Conservation (phyloP, 2,888 invertebrate genomes). For the Acanthosepion pharaonis region DNA sequence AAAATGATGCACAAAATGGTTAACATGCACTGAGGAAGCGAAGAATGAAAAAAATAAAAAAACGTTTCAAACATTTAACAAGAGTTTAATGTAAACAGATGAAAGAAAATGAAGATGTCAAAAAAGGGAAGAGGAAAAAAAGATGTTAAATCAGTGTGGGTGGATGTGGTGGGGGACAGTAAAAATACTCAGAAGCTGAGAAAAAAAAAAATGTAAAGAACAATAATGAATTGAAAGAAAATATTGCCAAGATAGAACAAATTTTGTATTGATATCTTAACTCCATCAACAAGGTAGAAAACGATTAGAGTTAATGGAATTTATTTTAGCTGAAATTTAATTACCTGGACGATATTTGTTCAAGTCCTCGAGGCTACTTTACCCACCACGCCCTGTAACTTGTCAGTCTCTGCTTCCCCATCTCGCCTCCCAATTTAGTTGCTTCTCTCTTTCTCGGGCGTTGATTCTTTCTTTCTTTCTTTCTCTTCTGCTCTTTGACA, state of each 20-base stretch:
- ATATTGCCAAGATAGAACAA: not conserved
- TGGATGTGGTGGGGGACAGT: not conserved
- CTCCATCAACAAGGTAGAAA: not conserved
- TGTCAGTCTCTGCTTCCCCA: not conserved
- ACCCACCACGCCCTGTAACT: not conserved
- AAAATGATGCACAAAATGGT: not conserved
- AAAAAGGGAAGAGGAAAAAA: no score
- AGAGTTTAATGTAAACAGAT: not conserved
- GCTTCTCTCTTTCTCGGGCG: not conserved
- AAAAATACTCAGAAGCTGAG: not conserved
- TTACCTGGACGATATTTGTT: conserved; percentile 8
- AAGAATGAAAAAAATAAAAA: not conserved
- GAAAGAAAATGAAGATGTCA: not conserved
- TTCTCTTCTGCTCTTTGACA: not conserved
- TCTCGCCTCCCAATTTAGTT: not conserved
- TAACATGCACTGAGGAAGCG: not conserved
- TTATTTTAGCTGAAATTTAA: not conserved
- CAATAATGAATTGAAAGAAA: not conserved
- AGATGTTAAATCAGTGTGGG: not conserved
- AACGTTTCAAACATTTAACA: not conserved
- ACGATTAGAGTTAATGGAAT: not conserved
- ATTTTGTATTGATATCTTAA: not conserved
- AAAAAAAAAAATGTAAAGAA: not conserved
- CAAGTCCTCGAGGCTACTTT: not conserved
- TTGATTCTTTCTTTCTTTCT: not conserved